phyloP scores from a whole-genome alignment of 1,140 invertebrate species.

The Sycobia sp. region DNA sequence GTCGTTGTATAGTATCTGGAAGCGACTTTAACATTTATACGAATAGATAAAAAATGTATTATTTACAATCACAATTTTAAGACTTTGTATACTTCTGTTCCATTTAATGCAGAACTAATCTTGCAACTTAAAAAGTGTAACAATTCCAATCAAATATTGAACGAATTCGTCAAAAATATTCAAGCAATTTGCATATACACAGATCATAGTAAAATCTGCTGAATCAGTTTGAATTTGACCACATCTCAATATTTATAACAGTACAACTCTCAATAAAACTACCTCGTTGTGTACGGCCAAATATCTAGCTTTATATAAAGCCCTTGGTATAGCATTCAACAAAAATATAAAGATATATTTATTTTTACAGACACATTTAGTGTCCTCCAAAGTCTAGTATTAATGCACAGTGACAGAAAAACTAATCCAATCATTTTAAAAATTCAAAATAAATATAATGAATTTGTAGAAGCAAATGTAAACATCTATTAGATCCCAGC shows the following conservation, averaged over 20 bases:
- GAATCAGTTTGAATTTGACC: not conserved
- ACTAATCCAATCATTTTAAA: not conserved
- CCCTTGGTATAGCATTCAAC: not conserved
- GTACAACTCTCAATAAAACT: not conserved
- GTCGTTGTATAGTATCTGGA: no score
- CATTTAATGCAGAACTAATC: not conserved
- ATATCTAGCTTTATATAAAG: not conserved
- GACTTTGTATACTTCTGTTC: not conserved
- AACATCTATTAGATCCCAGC: not conserved
- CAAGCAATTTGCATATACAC: not conserved
- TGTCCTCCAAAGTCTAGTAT: not conserved
- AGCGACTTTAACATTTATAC: no score
- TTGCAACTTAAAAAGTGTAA: not conserved
- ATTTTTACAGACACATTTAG: conserved; percentile 3
- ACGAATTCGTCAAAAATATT: not conserved
- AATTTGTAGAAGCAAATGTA: not conserved
- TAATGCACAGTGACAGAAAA: not conserved
- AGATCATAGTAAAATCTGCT: not conserved
- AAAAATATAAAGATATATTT: not conserved
- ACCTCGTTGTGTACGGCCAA: conserved; percentile 3
- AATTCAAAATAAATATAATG: conserved; percentile 6
- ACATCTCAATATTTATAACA: not conserved
- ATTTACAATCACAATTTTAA: not conserved
- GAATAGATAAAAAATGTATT: not conserved
- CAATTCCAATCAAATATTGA: not conserved